These are phyloP conservation scores for Pogoniulus pusillus DNA, from an alignment of 2,797 vertebrate species.

Conservation along the genomic window DNA sequence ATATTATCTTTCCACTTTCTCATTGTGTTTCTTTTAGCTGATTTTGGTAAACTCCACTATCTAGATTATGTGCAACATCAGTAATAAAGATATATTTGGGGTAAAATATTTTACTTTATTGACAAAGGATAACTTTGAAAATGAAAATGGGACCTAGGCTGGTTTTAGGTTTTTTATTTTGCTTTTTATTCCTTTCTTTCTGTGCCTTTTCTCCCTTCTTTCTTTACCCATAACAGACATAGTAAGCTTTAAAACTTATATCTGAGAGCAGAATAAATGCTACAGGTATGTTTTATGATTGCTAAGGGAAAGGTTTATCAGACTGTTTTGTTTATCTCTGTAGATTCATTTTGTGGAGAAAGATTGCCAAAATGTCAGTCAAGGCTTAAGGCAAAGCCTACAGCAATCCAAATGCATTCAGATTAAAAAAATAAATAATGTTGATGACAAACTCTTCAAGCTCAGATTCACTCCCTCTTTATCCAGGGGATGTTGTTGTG, in stretches of 20 bases:
- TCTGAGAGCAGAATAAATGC: neutral
- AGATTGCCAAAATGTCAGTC: slow-evolving; percentile 7
- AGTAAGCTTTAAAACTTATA: neutral
- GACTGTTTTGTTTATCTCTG: neutral
- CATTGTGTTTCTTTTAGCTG: neutral
- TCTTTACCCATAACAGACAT: neutral
- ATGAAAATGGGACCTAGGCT: neutral
- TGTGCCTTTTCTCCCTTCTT: neutral
- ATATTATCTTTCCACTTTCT: neutral
- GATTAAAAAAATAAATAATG: neutral
- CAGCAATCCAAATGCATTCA: neutral
- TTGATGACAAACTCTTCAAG: neutral
- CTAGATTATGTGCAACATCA: neutral
- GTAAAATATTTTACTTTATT: neutral
- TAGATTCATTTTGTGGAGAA: slow-evolving; percentile 6
- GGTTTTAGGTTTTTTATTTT: neutral
- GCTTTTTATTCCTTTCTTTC: neutral
- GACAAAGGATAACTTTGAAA: neutral
- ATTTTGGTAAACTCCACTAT: neutral
- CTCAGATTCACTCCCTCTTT: neutral
- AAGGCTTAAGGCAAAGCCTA: slow-evolving; percentile 22
- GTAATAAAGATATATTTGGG: neutral
- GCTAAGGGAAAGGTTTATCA: neutral
- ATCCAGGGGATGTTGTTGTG: neutral
- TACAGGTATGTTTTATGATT: neutral